Evolutionary conservation across 2,113 vertebrate species (phyloP).

Genomic region (Pseudorhombus dupliciocellatus): DNA sequence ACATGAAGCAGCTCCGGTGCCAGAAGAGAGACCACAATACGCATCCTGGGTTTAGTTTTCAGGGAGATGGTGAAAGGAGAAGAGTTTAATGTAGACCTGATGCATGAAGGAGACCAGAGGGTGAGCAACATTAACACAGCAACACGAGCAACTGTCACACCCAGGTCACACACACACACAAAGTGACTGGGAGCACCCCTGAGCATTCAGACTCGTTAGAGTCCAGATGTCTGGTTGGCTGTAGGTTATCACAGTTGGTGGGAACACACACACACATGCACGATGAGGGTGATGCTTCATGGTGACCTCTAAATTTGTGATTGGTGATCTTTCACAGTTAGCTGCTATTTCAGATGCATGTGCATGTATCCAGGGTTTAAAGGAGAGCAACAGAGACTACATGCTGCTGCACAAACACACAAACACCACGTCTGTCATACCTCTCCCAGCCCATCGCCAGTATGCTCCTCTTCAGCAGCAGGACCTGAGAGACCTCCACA

Average conservation of each 20-base stretch:
- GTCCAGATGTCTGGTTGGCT: conserved; percentile 68
- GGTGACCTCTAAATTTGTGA: not conserved
- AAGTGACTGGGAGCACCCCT: conserved; percentile 39
- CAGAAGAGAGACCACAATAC: not conserved
- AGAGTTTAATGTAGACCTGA: too few species aligned
- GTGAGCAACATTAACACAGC: too few species aligned
- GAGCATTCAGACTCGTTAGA: conserved; percentile 56
- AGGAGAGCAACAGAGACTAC: not conserved
- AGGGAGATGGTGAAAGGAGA: not conserved
- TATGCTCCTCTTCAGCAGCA: conserved; percentile 77
- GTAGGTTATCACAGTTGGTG: conserved; percentile 36
- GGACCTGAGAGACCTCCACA: conserved; percentile 77
- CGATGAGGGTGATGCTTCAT: not conserved
- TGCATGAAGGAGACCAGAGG: too few species aligned
- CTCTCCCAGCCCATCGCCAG: conserved; percentile 78
- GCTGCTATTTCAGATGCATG: not conserved
- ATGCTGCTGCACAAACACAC: not conserved
- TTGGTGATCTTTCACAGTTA: too few species aligned
- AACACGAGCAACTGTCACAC: too few species aligned
- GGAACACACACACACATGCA: conserved; percentile 24
- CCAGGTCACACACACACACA: conserved; percentile 1
- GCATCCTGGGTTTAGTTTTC: conserved; percentile 5
- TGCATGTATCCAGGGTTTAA: not conserved
- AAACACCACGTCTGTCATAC: conserved; percentile 9
- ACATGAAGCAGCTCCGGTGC: too few species aligned